Evolutionary conservation across 2,888 invertebrate species (phyloP).

Genomic region (Tupiocoris notatus): DNA sequence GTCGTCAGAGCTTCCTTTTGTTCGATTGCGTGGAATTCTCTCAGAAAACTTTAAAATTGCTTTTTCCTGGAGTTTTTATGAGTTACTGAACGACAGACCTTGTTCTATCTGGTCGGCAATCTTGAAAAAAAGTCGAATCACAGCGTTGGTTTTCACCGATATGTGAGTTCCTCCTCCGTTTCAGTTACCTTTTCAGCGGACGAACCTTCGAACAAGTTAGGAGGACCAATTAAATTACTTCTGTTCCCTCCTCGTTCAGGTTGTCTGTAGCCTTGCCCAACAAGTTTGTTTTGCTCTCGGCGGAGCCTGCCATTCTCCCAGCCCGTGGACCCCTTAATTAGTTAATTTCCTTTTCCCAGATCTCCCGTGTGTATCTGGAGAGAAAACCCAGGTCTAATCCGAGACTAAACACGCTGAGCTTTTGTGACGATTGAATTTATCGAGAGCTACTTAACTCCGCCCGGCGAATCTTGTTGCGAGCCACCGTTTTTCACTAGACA

Average conservation of each 20-base stretch:
- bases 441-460: neutral
- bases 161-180: conserved; percentile 13
- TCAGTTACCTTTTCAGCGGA: conserved; percentile 16
- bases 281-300: conserved; percentile 35
- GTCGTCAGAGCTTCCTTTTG: too few relatives aligned
- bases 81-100: too few relatives aligned
- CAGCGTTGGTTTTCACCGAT: too few relatives aligned
- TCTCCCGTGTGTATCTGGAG: conserved; percentile 30
- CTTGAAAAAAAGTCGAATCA: too few relatives aligned
- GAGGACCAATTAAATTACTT: conserved; percentile 32
- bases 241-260: neutral
- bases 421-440: conserved; percentile 12
- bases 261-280: conserved; percentile 15
- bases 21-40: too few relatives aligned
- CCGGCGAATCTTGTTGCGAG: neutral
- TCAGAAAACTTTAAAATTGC: too few relatives aligned
- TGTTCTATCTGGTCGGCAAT: too few relatives aligned
- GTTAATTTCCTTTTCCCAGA: conserved; percentile 33
- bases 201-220: conserved; percentile 21
- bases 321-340: conserved; percentile 11
- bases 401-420: neutral
- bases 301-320: conserved; percentile 12
- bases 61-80: too few relatives aligned
- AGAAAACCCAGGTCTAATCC: conserved; percentile 28
- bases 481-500: neutral